Conservation (phyloP, 2,113 vertebrate genomes). For the Melanocharis versteri region DNA sequence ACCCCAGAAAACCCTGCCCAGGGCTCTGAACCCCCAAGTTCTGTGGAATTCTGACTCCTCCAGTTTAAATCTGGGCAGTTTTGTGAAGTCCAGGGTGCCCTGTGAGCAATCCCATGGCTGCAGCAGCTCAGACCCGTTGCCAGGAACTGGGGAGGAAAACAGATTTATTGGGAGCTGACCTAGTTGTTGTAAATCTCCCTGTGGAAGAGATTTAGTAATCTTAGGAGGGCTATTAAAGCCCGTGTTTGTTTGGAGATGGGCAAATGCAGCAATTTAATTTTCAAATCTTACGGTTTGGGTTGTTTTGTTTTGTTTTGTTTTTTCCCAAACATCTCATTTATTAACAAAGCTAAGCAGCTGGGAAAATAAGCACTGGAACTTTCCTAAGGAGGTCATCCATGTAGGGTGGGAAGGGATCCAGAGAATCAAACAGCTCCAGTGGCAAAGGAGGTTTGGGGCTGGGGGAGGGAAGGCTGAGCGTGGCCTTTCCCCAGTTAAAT, state of each 20-base stretch:
- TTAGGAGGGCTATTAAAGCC: not conserved
- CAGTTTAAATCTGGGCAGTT: accelerated
- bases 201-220: not conserved
- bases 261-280: not conserved
- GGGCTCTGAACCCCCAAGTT: accelerated
- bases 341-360: not conserved
- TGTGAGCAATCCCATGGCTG: not conserved
- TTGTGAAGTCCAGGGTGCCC: not conserved
- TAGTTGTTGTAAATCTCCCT: slow-evolving; percentile 22
- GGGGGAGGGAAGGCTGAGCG: not conserved
- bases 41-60: not conserved
- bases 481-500: not conserved
- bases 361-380: not conserved
- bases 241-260: not conserved
- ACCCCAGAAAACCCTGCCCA: not conserved
- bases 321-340: not conserved
- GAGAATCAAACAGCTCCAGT: not conserved
- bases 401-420: not conserved
- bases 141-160: not conserved
- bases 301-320: not conserved
- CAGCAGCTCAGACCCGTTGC: not conserved
- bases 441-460: not conserved
- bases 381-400: not conserved
- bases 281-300: not conserved
- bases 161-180: slow-evolving; percentile 10